These are phyloP conservation scores for Psylliodes chrysocephalus DNA, from an alignment of 2,888 invertebrate species.

Conservation along the genomic window DNA sequence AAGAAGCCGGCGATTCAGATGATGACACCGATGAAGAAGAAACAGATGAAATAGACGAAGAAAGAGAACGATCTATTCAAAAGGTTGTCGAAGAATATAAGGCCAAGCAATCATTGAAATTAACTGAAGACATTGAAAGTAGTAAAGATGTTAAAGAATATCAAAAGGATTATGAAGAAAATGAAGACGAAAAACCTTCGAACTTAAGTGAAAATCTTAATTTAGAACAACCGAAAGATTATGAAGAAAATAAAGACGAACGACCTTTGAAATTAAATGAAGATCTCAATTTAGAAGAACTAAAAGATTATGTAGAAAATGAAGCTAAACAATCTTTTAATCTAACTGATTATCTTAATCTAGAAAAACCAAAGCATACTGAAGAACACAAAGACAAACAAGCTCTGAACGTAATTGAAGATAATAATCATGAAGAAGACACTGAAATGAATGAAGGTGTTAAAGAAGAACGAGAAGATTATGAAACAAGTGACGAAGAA, in stretches of 20 bases:
- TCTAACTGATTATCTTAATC: too few relatives aligned
- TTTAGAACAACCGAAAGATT: neutral
- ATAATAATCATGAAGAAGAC: neutral
- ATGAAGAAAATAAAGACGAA: too few relatives aligned
- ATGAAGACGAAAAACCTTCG: neutral
- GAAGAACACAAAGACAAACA: neutral
- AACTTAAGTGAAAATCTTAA: too few relatives aligned
- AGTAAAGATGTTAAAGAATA: too few relatives aligned
- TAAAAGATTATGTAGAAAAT: neutral
- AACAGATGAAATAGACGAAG: neutral
- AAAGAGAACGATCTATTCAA: conserved; percentile 7
- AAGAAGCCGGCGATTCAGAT: conserved; percentile 18
- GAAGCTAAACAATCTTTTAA: too few relatives aligned
- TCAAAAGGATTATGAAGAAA: neutral
- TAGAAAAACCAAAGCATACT: neutral
- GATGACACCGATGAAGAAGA: conserved; percentile 19
- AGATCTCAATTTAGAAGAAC: neutral
- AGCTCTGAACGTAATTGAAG: too few relatives aligned
- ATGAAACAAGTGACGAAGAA: neutral
- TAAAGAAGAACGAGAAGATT: too few relatives aligned
- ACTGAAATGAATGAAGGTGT: neutral
- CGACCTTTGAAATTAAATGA: too few relatives aligned
- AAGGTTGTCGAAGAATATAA: conserved; percentile 4
- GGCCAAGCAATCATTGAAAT: neutral
- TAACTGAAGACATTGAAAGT: neutral